Percentiles rank a stretch among this genome's conserved stretches.
Evolutionary conservation across 2,113 vertebrate species (phyloP).

Genomic region (Cyphomyrus plagiostoma): DNA sequence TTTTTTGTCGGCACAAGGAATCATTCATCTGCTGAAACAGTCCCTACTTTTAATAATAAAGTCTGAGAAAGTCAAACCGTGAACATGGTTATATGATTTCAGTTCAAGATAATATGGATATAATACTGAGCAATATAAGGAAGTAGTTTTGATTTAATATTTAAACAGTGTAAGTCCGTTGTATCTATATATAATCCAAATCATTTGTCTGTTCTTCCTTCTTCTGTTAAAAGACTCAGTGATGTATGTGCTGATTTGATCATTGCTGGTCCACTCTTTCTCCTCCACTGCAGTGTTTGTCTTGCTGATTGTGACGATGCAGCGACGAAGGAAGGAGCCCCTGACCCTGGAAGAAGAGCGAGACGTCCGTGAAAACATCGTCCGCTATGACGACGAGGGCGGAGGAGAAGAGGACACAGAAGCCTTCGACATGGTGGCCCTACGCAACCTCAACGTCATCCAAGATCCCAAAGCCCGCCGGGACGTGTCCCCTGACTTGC

Average conservation of each 20-base stretch:
- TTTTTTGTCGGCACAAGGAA: background rate
- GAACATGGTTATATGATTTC: background rate
- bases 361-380: constrained; percentile 89
- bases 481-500: constrained; percentile 86
- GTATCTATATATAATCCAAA: background rate
- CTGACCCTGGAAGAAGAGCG: constrained; percentile 89
- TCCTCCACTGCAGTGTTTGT: constrained; percentile 70
- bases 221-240: background rate
- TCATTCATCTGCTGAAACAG: background rate
- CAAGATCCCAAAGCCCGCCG: constrained; percentile 75
- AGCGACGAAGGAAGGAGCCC: constrained; percentile 80
- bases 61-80: background rate
- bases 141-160: background rate
- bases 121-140: background rate
- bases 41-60: background rate
- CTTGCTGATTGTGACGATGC: constrained; percentile 84
- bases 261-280: no score
- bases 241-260: background rate
- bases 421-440: constrained; percentile 89
- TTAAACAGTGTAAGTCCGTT: background rate
- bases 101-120: background rate
- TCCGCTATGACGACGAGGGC: constrained; percentile 90
- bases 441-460: constrained; percentile 85
- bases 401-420: constrained; percentile 95
- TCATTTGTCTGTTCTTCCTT: background rate